Percentiles rank a stretch among this genome's conserved stretches.
phyloP scores from a whole-genome alignment of 64 coral and sea anemone genomes.

The Stylophora pistillata region DNA sequence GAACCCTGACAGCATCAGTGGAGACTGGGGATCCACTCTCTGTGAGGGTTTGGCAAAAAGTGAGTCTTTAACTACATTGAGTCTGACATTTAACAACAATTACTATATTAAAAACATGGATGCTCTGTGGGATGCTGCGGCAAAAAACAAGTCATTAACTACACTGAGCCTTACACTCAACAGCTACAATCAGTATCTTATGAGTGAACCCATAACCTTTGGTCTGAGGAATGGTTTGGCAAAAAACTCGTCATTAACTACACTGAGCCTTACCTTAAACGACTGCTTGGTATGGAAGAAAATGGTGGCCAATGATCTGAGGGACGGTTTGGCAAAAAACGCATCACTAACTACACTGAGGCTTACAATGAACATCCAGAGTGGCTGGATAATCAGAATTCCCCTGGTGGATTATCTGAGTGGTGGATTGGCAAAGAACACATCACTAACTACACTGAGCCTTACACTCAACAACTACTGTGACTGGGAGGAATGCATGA shows the following conservation, averaged over 20 bases:
- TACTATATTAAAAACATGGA: accelerated
- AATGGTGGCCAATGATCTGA: neutral
- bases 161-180: neutral
- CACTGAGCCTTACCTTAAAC: neutral
- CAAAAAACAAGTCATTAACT: neutral
- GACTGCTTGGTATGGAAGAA: neutral
- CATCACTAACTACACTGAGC: too few relatives aligned
- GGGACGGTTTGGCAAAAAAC: neutral
- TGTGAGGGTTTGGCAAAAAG: neutral
- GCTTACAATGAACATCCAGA: neutral
- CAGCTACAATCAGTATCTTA: too few relatives aligned
- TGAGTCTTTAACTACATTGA: neutral
- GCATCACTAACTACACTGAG: neutral
- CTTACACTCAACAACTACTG: too few relatives aligned
- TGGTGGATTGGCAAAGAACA: neutral
- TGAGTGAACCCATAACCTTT: too few relatives aligned
- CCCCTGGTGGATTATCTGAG: neutral
- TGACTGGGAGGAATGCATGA: too few relatives aligned
- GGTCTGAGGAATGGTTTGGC: too few relatives aligned
- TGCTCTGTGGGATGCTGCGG: neutral
- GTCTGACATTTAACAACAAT: neutral
- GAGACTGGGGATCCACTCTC: neutral
- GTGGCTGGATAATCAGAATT: too few relatives aligned
- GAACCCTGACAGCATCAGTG: neutral
- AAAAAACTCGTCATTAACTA: neutral